Base-by-base conservation (phyloP, 2,888 invertebrate genomes). In the Morpho deidamia region DNA sequence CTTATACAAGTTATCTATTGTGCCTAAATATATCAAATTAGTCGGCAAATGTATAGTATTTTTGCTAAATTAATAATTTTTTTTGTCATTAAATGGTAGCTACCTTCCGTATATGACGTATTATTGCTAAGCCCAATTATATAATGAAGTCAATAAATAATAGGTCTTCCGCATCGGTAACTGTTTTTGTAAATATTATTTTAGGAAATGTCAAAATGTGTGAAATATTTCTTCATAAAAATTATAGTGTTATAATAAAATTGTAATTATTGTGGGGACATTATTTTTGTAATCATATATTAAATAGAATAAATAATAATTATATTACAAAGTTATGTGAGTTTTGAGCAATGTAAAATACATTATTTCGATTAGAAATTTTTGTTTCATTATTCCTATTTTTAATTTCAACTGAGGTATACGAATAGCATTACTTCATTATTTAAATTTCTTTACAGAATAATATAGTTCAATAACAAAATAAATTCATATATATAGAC, bases 251-350 rank as follows among this genome's bases (percentile, higher is more conserved):
- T 34, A 43, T 41, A 48, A 48, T 46, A 9, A 51, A 48, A 56
- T 50, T 52, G 47, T 54, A 59, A 53, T 42, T 57, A 48, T 50
- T 63, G 60, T 73, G 70, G 72, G 74, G 72, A 79, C 74, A 74
- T 71, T 87, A 86, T 85, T 86, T 88, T 87, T 86, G 74, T 88
- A 86, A 87, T 80, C 77, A 65, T 81, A 81, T 71, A 66, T 66
- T 73, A 71, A 63, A 68, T 72, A 51, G 39, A 32, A 43, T 47
- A 8, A 42, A 46, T 45, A 39, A 41, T 45, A 14, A 37, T 32
- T 46, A 46, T 44, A 54, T 57, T 59, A 68, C 72, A 71, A 55
- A 39, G 48, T 72, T 73, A 71, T 77, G 77, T 77, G 73, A 69
- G 74, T 23, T 74, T 73, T 77, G 72, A 77, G 72, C 75, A 80